Base-by-base conservation (phyloP, 2,797 vertebrate species). In the Siniperca undulata region DNA sequence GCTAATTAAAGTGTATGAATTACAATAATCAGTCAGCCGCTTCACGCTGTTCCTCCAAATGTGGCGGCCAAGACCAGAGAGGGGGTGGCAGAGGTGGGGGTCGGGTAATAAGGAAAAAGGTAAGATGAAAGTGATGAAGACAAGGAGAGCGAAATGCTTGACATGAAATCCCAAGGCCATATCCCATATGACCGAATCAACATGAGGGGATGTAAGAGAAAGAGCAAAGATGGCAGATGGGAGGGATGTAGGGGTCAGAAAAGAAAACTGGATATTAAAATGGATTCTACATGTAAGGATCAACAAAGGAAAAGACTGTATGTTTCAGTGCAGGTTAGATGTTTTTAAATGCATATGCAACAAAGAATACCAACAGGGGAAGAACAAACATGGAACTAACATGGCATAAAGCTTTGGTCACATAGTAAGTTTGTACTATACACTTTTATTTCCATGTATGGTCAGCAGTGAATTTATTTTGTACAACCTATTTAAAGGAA, bases 1-100 rank as follows among this genome's bases (percentile, higher is more conserved):
- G 97, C 97, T 99, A 99, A 99, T 99, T 99, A 99, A 98, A 97
- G 97, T 96, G 97, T 99, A 98, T 98, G 97, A 99, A 99, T 99
- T 98, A 98, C 97, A 97, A 97, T 97, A 98, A 98, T 99, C 98
- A 97, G 97, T 98, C 97, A 99, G 97, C 95, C 95, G 88, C 90
- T 83, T 88, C 89, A 83, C 67, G 22, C 89, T 94, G 92, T 87
- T 95, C 92, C 81, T 93, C 76, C 91, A 93, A 94, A 93, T 93
- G 75, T 91, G 89, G 92, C 92, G 90, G 89, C 89, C 84, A 78
- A 81, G 81, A 86, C 70, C 58, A 46, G 74, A 76, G 77, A 77
- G 69, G 62, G 62, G 62, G 38, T 46, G 71, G 60, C 61, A 65
- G 69, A 67, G 70, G 79, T 74, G 77, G 87, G 77, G 86, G 83